Base-by-base conservation (phyloP, 1,140 invertebrate species). In the Sycophaga agraensis region DNA sequence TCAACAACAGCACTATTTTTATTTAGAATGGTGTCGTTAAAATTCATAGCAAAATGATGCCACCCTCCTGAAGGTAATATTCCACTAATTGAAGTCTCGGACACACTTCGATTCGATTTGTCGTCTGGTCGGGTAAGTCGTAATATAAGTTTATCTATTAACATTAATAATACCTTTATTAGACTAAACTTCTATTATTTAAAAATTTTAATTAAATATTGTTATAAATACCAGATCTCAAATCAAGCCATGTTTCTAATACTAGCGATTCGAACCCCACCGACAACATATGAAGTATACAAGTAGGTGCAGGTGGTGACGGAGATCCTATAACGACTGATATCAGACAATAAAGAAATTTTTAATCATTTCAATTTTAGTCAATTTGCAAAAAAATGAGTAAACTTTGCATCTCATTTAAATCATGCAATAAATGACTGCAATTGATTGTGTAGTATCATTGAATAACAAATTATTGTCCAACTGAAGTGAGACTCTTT, bases 31-130 rank as follows among this genome's bases (percentile, higher is more conserved):
- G 77, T 82, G 66, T 87, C 86, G 66, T 82, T 79, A 22, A 87
- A 81, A 73, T 86, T 87, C 19, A 88, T 70, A 21, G 84, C 84
- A 35, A 89, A 69, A 70, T 86, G 84, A 65, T 83, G 82, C 86
- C 87, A 88, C 7, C 76, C 70, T 35, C 80, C 78, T 2, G 80
- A 74, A 16, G 83, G 73, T 31, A 86, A 62, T 39, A 80, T 74
- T 14, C 77, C 79, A 42, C 73, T 81, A 16, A 85, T 75, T 4
- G 81, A 82, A 22, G 82, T 81, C 67, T 84, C 82, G 17, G 82
- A 82, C 22, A 88, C 74, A 3, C 83, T 76, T 53, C 84, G 80
- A 70, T 83, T 82, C 37, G 68, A 79, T 43, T 82, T 82, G 31
- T 79, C 75, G 58, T 87, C 85, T 4, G 85, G 82, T 22, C 85